Conservation (phyloP, 2,797 vertebrate genomes). For the Brachymystax lenok region DNA sequence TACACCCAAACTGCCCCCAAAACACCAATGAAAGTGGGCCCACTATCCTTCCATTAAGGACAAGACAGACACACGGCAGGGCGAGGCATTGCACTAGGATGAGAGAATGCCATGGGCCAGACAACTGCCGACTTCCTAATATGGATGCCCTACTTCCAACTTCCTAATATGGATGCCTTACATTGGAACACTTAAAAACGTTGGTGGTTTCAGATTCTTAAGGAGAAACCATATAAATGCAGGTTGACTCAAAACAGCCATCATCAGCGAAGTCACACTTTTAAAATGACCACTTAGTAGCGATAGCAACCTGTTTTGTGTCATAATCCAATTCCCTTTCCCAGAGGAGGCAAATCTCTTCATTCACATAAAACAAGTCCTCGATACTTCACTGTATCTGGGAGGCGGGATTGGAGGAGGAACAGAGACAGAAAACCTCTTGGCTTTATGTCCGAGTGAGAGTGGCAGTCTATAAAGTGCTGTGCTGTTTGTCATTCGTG, state of each 20-base stretch:
- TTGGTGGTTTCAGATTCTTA: constrained; percentile 19
- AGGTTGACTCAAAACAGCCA: constrained; percentile 39
- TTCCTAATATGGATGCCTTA: not conserved
- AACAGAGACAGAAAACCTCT: constrained; percentile 44
- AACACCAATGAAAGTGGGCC: constrained; percentile 42
- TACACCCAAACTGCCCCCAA: constrained; percentile 48
- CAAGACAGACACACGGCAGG: constrained; percentile 36
- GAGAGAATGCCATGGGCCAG: constrained; percentile 42
- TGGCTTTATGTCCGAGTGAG: constrained; percentile 61
- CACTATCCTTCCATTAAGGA: constrained; percentile 41
- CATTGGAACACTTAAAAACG: not conserved
- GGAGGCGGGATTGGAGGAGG: constrained; percentile 37
- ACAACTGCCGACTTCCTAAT: not conserved
- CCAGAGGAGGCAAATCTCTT: constrained; percentile 28
- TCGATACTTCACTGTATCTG: constrained; percentile 16
- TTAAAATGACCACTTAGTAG: constrained; percentile 34
- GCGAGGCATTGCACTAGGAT: constrained; percentile 53
- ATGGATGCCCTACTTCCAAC: not conserved
- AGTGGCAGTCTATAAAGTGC: constrained; percentile 80
- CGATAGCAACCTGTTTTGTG: constrained; percentile 36
- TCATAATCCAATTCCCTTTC: constrained; percentile 19
- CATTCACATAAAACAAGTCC: constrained; percentile 32
- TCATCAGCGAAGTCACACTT: constrained; percentile 41
- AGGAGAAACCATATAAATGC: constrained; percentile 33
- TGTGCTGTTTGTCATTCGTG: constrained; percentile 71